Conservation (phyloP, 2,113 vertebrate genomes). For the Sorex araneus region DNA sequence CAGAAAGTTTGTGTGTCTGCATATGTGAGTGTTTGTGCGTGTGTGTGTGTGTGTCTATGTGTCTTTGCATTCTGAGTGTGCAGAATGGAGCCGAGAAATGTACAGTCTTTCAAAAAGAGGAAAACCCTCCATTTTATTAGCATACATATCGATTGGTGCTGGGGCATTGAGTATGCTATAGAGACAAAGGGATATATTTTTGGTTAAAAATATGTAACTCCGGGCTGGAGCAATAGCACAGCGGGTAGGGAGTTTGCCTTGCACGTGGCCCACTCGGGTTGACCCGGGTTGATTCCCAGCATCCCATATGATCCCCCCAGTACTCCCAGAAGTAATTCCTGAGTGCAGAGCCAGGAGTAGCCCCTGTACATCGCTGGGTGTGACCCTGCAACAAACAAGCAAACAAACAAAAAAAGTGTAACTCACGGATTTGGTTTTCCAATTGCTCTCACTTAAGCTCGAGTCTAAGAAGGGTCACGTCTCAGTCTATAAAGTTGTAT, state of each 20-base stretch:
- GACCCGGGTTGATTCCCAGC: no score
- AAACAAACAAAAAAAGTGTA: no score
- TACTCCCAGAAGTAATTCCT: no score
- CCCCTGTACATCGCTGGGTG: no score
- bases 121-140: background rate
- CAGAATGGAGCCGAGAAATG: background rate
- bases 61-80: background rate
- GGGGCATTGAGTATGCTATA: background rate
- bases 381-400: no score
- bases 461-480: background rate
- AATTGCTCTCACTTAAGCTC: background rate
- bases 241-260: no score
- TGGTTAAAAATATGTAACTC: background rate
- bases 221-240: no score
- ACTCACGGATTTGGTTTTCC: background rate
- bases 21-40: background rate
- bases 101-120: background rate
- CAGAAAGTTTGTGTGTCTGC: background rate
- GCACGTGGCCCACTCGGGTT: no score
- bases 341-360: no score
- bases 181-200: background rate
- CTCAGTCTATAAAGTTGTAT: background rate
- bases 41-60: background rate
- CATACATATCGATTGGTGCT: background rate
- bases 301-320: no score